These are phyloP conservation scores for Tamandua tetradactyla DNA, from an alignment of 2,797 vertebrate genomes.

Conservation along the genomic window DNA sequence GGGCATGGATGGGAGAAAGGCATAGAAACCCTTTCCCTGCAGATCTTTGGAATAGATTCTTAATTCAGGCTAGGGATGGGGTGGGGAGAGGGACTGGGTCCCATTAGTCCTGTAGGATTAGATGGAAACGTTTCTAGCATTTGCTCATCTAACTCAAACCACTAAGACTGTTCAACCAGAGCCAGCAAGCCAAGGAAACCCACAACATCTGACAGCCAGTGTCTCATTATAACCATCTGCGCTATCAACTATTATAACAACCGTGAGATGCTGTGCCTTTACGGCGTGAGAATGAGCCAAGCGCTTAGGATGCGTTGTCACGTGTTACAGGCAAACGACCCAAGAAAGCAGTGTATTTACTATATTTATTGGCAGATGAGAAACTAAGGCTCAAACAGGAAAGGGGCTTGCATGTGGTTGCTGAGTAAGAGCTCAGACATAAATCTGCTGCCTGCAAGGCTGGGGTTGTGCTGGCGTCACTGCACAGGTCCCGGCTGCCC, in stretches of 20 bases:
- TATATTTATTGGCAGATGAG: not conserved
- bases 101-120: not conserved
- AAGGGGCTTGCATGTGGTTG: not conserved
- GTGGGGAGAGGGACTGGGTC: not conserved
- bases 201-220: not conserved
- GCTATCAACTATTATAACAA: not conserved
- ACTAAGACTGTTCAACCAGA: not conserved
- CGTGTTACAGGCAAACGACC: not conserved
- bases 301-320: rapidly evolving
- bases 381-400: not conserved
- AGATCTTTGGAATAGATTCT: not conserved
- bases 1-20: not conserved
- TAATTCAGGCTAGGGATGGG: not conserved
- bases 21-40: not conserved
- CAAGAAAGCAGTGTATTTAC: not conserved
- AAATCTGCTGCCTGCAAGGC: not conserved
- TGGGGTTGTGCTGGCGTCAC: not conserved
- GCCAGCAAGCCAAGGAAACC: not conserved
- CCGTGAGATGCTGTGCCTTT: not conserved
- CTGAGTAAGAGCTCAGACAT: not conserved
- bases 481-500: not conserved
- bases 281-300: not conserved
- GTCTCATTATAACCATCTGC: not conserved
- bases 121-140: not conserved
- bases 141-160: not conserved